phyloP scores from a whole-genome alignment of 2,113 vertebrate genomes.

The Eira barbara region DNA sequence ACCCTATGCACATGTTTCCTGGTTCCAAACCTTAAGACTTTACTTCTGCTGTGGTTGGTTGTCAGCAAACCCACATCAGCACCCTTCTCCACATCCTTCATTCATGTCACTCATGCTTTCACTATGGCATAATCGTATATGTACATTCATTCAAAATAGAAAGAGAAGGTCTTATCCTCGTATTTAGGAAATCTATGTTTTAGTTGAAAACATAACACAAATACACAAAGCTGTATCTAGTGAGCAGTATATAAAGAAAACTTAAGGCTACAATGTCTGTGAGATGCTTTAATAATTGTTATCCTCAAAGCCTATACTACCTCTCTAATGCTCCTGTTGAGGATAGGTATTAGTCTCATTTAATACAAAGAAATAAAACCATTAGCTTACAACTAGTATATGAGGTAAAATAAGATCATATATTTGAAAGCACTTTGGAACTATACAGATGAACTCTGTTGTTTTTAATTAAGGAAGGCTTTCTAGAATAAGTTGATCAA shows the following conservation, averaged over 20 bases:
- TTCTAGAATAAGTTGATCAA: conserved; percentile 19
- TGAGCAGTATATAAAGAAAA: not conserved
- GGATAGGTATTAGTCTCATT: not conserved
- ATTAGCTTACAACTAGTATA: not conserved
- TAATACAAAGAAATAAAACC: not conserved
- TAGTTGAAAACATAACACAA: not conserved
- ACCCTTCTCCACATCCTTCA: not conserved
- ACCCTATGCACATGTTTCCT: not conserved
- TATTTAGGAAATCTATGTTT: conserved; percentile 28
- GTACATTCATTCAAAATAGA: not conserved
- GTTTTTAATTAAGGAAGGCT: conserved; percentile 14
- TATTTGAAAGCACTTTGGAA: conserved; percentile 1
- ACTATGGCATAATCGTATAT: not conserved
- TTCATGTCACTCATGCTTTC: not conserved
- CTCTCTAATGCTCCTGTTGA: not conserved
- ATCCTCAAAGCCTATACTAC: not conserved
- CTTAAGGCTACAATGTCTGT: not conserved
- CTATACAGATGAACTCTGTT: not conserved
- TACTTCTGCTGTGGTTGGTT: not conserved
- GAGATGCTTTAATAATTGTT: not conserved
- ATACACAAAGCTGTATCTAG: not conserved
- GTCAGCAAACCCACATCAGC: not conserved
- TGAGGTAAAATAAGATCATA: not conserved
- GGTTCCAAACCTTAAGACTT: not conserved
- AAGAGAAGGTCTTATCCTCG: not conserved